These are phyloP conservation scores for Daphoenositta chrysoptera DNA, from an alignment of 2,113 vertebrate genomes.

Conservation along the genomic window DNA sequence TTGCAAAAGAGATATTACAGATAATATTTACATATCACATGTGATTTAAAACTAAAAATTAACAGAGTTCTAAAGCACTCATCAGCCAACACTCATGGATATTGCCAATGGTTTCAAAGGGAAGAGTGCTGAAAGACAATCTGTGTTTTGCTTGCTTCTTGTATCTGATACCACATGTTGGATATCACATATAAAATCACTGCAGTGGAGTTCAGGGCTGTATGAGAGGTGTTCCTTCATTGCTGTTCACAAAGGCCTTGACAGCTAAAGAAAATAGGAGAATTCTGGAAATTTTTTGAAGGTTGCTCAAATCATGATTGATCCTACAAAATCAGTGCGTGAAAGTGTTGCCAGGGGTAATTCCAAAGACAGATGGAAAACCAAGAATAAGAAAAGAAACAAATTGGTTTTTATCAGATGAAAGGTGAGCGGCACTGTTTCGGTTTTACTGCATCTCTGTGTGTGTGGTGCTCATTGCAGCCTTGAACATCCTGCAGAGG, in stretches of 20 bases:
- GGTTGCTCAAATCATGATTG: background rate
- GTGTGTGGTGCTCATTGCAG: rapidly evolving
- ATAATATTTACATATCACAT: background rate
- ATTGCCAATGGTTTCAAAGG: background rate
- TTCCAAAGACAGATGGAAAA: background rate
- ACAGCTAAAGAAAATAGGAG: background rate
- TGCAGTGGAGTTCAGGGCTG: background rate
- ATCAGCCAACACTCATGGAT: background rate
- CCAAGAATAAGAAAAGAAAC: background rate
- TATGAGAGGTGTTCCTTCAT: background rate
- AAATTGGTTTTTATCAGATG: background rate
- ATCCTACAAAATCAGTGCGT: background rate
- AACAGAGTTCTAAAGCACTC: background rate
- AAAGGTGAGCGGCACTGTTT: background rate
- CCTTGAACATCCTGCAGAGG: background rate
- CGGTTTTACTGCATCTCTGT: background rate
- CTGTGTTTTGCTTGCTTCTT: background rate
- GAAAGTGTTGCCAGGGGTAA: background rate
- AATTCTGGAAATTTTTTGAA: background rate
- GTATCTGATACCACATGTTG: background rate
- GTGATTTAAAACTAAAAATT: background rate
- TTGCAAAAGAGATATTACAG: background rate
- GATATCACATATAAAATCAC: background rate
- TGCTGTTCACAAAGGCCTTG: background rate
- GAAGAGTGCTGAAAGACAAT: background rate